Evolutionary conservation across 1,140 invertebrate genomes (phyloP), one percentile per base, ranked within the genome.

Genomic region (Drosophila lacteicornis): DNA sequence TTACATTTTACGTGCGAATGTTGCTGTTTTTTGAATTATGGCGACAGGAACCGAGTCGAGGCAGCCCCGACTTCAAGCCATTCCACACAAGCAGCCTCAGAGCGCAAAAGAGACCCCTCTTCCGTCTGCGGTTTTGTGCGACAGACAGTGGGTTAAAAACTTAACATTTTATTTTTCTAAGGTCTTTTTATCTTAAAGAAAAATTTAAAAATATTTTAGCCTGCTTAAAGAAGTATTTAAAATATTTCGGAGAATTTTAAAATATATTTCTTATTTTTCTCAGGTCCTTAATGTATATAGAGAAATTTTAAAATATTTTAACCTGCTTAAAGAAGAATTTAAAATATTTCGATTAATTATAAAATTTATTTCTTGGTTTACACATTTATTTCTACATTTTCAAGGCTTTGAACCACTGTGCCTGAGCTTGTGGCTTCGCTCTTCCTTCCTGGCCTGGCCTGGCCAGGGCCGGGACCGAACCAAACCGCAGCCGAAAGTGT

Each of bases 1-100:
- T 88, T 88, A 88, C 85, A 90, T 88, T 88, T 88, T 85, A 88
- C 85, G 85, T 88, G 85, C 85, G 85, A 88, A 88, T 88, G 85
- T 88, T 85, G 85, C 85, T 88, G 85, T 88, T 88, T 88, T 87
- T 88, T 88, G 85, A 88, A 90, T 88, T 88, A 88, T 88, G 85
- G 81, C 81, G 85, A 88, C 85, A 88, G 85, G 81, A 90, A 90
- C 75, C 55, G 68, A 69, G 80, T 65, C 65, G 50, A 51, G 74
- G 70, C 61, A 73, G 53, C 53, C 62, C 53, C 53, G 36, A 25
- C 53, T 56, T 40, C 19, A 56, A 60, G 46, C 40, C 43, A 66
- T 67, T 70, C 45, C 53, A 65, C 79, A 65, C 53, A 40, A 55
- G 12, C 73, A 76, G 46, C 43, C 57, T 58, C 55, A 55, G 43